Evolutionary conservation across 2,113 vertebrate genomes (phyloP).

Genomic region (Trematomus loennbergii): DNA sequence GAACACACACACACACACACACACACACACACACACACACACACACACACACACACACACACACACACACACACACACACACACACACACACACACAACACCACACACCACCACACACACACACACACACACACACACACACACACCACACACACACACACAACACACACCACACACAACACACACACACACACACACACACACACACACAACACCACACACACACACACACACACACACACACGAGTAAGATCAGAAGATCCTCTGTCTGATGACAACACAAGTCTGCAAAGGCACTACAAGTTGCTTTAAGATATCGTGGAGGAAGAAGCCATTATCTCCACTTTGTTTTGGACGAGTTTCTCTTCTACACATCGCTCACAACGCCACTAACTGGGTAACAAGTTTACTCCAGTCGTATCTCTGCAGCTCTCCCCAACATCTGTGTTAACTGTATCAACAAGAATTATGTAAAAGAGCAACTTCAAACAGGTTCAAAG

Average conservation of each 20-base stretch:
- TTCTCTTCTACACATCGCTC: not conserved
- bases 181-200: not conserved
- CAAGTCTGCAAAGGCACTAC: not conserved
- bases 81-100: no score
- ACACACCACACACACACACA: no score
- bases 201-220: no score
- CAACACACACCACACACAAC: no score
- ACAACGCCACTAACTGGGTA: not conserved
- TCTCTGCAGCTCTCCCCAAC: not conserved
- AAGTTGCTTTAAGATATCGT: not conserved
- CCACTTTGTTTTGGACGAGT: no score
- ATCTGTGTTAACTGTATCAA: not conserved
- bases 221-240: no score
- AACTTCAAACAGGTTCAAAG: not conserved
- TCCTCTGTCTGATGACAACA: not conserved
- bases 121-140: no score
- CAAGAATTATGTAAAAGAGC: not conserved
- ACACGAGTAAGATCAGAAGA: not conserved
- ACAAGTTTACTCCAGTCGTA: not conserved
- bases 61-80: no score
- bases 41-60: no score
- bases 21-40: no score
- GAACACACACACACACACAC: conserved; percentile 36
- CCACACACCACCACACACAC: no score
- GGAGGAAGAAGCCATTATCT: not conserved